These are phyloP conservation scores for Miniopterus natalensis DNA, from an alignment of 2,113 vertebrate species.

Conservation along the genomic window DNA sequence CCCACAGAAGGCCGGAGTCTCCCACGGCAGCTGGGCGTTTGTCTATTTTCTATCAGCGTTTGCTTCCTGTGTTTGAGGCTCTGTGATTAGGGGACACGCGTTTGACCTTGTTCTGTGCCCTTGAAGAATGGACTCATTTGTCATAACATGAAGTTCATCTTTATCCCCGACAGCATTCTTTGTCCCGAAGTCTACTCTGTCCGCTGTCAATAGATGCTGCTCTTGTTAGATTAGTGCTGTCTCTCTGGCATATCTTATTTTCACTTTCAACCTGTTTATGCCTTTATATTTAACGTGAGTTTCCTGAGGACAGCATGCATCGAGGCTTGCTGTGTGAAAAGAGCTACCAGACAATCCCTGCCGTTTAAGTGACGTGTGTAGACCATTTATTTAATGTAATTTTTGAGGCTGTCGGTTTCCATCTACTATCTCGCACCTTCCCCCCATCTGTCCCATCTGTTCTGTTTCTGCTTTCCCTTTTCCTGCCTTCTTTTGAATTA, in stretches of 20 bases:
- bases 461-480: neutral
- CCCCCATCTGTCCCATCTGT: neutral
- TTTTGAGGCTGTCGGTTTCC: neutral
- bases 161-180: neutral
- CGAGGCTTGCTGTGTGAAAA: neutral
- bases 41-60: neutral
- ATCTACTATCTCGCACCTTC: neutral
- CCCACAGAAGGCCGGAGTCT: neutral
- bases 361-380: neutral
- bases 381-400: neutral
- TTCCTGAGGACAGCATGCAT: neutral
- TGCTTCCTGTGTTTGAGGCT: neutral
- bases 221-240: neutral
- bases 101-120: neutral
- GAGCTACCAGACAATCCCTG: neutral
- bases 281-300: neutral
- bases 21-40: neutral
- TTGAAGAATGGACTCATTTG: neutral
- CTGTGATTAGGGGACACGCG: neutral
- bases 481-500: neutral
- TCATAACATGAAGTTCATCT: neutral
- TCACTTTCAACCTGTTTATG: neutral
- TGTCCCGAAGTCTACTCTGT: neutral
- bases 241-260: neutral
- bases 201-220: neutral